Evolutionary conservation across 2,888 invertebrate species (phyloP).

Genomic region (Macrophya annulata): DNA sequence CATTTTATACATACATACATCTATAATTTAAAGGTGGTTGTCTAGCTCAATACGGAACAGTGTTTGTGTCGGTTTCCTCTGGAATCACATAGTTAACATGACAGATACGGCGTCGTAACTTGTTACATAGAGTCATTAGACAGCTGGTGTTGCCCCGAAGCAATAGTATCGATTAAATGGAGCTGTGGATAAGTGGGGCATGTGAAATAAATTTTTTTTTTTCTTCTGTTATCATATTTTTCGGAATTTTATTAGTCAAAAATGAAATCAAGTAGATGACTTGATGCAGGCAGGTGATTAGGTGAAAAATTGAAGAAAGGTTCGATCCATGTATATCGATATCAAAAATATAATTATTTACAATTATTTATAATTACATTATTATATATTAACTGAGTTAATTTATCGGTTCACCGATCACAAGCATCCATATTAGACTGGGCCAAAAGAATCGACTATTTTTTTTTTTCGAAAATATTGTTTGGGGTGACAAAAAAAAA

Average conservation of each 20-base stretch:
- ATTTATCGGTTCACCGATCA: constrained; percentile 15
- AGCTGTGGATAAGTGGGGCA: background rate
- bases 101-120: constrained; percentile 41
- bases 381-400: background rate
- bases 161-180: constrained; percentile 29
- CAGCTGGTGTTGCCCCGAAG: constrained; percentile 28
- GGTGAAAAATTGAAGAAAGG: background rate
- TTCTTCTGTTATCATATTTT: background rate
- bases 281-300: background rate
- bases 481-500: too few species aligned
- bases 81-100: constrained; percentile 28
- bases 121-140: constrained; percentile 48
- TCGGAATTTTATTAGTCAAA: background rate
- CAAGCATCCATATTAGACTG: too few species aligned
- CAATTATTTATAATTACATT: background rate
- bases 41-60: background rate
- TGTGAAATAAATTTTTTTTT: background rate
- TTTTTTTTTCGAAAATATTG: too few species aligned
- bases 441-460: too few species aligned
- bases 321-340: too few species aligned
- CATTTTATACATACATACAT: background rate
- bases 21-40: background rate
- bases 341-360: too few species aligned
- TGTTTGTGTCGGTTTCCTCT: constrained; percentile 26
- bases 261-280: background rate